Base-by-base conservation (phyloP, 2,888 invertebrate genomes). In the Tetanocera ferruginea region DNA sequence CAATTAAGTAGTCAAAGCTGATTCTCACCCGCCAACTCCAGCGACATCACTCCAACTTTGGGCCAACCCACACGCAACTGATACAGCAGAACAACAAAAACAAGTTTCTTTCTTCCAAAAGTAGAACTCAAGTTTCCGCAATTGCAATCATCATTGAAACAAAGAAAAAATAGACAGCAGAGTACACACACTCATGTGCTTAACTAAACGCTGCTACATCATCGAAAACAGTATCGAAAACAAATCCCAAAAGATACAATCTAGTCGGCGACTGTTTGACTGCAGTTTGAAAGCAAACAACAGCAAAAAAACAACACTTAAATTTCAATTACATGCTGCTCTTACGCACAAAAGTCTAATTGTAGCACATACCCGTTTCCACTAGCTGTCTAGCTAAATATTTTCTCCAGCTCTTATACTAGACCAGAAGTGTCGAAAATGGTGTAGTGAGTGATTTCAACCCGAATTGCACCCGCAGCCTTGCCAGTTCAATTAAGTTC, bases 61-160 rank as follows among this genome's bases (percentile, higher is more conserved):
- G 25, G 14, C 51, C 49, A 69, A 51, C 49, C 69, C 49, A 51
- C 69, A 69, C 51, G 25, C 51, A 69, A 28, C 69, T 51, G 51
- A 67, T 49, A 67, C 19, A 66, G 11, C 23, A 17, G 9, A 4
- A 17, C 4, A 23, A 23, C 25, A 51, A 69, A 67, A 49, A 49
- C 11, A 49, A 25, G 19, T 51, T 28, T 60, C 51, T 3, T 69
- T 51, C 28, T 69, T 51, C 37, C 51, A 23, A 69, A 69, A 69
- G 28, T 69, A 69, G 69, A 69, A 51, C 49, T 69, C 25, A 69
- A 69, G 51, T 51, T 69, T 69, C 69, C 69, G 69, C 69, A 69
- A 11, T 49, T 43, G 9, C 51, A 37, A 8, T 8, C 49, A 69
- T 69, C 51, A 69, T 11, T 51, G 28, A 69, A 31, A 37, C 34